Base-by-base conservation (phyloP, 2,888 invertebrate genomes). In the Camponotus fellah region DNA sequence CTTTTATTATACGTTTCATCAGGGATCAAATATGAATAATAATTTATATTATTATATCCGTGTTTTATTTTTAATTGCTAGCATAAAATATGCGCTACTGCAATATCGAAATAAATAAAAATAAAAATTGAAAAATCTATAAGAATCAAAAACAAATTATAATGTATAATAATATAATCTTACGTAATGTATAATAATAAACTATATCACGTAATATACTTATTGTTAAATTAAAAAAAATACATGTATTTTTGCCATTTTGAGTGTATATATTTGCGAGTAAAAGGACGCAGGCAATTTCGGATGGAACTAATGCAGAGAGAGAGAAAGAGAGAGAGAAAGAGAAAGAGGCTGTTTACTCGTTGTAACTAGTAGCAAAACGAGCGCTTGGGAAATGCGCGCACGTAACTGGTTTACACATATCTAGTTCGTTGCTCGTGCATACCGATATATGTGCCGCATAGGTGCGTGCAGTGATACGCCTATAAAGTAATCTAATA, bases 361-460 rank as follows among this genome's bases (percentile, higher is more conserved):
- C 71, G 77, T 65, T 77, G 66, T 88, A 81, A 83, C 86, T 43
- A 82, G 60, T 64, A 82, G 82, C 86, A 88, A 88, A 88, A 74
- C 86, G 86, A 85, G 82, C 85, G 75, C 80, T 86, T 85, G 82
- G 71, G 79, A 53, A 86, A 82, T 79, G 60, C 77, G 65, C 64
- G 82, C 85, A 86, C 86, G 77, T 76, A 82, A 72, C 66, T 79
- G 79, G 79, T 72, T 79, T 79, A 60, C 79, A 79, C 79, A 46
- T 71, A 79, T 79, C 79, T 72, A 60, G 58, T 74, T 60, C 74
- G 46, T 46, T 46, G 79, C 60, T 79, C 79, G 79, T 79, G 79
- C 79, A 79, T 79, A 79, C 79, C 72, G 79, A 79, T 79, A 60
- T 26, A 72, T 72, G 79, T 79, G 60, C 79, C 79, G 79, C 79